Percentiles rank a stretch among this genome's conserved stretches.
Conservation (phyloP, 2,888 invertebrate genomes). For the Macrosiphum euphorbiae region DNA sequence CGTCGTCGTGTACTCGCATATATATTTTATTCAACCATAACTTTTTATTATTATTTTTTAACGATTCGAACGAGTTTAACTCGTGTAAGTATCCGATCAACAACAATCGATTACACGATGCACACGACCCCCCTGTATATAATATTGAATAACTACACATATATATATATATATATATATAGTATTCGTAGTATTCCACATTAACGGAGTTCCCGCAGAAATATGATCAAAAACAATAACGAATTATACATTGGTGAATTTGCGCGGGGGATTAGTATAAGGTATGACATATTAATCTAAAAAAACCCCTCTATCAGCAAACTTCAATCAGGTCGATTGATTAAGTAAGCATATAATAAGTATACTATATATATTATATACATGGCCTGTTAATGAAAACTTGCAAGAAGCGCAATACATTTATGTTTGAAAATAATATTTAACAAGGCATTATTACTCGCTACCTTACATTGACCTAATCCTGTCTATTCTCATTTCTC, state of each 20-base stretch:
- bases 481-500: neutral
- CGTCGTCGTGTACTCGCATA: constrained; percentile 12
- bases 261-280: neutral
- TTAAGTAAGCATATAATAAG: neutral
- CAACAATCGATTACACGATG: constrained; percentile 12
- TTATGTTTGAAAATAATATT: neutral
- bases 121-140: neutral
- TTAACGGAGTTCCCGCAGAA: neutral
- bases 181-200: neutral
- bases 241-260: neutral
- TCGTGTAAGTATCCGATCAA: neutral
- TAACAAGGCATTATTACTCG: neutral
- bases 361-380: no score
- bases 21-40: neutral
- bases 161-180: no score
- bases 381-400: neutral
- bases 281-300: neutral
- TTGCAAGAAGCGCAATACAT: neutral
- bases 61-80: constrained; percentile 2
- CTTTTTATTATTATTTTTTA: neutral
- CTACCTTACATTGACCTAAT: no score
- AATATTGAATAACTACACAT: no score
- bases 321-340: neutral
- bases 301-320: neutral
- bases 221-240: neutral